These are phyloP conservation scores for Microctenopoma lineatum DNA, from an alignment of 2,797 vertebrate genomes.

Conservation along the genomic window DNA sequence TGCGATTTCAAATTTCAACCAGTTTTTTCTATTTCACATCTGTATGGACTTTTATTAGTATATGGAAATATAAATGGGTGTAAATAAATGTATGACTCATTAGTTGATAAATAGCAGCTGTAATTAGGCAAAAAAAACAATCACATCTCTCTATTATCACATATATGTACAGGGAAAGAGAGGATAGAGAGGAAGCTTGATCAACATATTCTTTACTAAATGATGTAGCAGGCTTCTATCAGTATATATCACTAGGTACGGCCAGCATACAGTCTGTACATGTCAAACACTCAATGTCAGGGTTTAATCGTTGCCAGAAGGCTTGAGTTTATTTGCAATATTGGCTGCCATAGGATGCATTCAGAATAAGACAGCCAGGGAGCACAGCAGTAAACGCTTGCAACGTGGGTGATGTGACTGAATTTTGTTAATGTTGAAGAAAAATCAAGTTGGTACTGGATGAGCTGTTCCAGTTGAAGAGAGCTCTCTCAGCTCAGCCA, in stretches of 20 bases:
- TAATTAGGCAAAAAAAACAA: background rate
- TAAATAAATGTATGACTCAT: background rate
- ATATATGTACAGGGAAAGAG: background rate
- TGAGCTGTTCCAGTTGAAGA: conserved; percentile 32
- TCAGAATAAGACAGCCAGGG: conserved; percentile 5
- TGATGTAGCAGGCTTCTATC: background rate
- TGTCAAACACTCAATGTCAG: background rate
- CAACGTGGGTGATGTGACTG: background rate
- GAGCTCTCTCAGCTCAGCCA: conserved; percentile 51
- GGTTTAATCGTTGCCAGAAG: background rate
- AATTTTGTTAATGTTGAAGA: conserved; percentile 29
- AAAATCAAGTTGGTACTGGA: conserved; percentile 36
- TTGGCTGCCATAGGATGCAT: background rate
- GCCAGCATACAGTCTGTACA: background rate
- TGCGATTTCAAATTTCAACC: background rate
- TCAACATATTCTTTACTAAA: background rate
- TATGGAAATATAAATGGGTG: background rate
- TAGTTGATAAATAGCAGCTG: background rate
- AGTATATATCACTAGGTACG: background rate
- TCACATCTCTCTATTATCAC: background rate
- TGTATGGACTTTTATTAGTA: background rate
- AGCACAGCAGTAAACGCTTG: background rate
- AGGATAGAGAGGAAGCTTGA: too few species aligned
- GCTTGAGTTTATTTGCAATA: background rate
- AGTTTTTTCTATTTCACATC: background rate